Evolutionary conservation across 2,797 vertebrate genomes (phyloP), one percentile per base, ranked within the genome.

Genomic region (Acanthurus tractus): DNA sequence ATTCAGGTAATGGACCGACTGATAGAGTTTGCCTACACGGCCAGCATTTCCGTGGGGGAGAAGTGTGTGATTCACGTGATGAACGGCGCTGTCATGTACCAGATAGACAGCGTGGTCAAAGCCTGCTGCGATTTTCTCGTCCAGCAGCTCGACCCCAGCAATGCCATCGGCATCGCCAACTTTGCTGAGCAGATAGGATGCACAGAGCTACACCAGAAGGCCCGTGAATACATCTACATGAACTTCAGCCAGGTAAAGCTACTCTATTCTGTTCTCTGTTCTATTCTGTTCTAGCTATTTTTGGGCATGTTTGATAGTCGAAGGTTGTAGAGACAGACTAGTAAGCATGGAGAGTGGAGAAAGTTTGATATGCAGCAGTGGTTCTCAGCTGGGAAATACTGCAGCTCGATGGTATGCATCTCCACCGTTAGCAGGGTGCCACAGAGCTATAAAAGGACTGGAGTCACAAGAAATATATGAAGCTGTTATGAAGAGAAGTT

Each of bases 11-110:
- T 98, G 97, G 96, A 97, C 36, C 87, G 97, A 0, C 91, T 98
- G 77, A 96, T 99, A 0, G 98, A 99, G 89, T 98, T 98, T 10
- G 97, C 98, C 63, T 99, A 98, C 94, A 98, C 98, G 0, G 97
- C 98, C n/a, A 97, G 97, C 89, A 97, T 99, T 89, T 96, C 97
- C 0, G 96, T 99, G 40, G 98, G 98, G 0, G 98, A 99, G 93
- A 97, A 96, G 86, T 99, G 98, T 0, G 98, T 99, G 76, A 95
- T 99, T 73, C 97, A 97, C 0, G 96, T 99, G 79, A 97, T 99
- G 97, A 98, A 97, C 2, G 98, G 97, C 0, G 98, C 98, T 0
- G 97, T 98, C 89, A 98, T 99, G 97, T 99, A 99, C 92, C 98
- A 99, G 94, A 98, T 99, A 4, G 98, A 99, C 94, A 97, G 97